phyloP scores from a whole-genome alignment of 2,113 vertebrate species.

The Hemibagrus wyckioides region DNA sequence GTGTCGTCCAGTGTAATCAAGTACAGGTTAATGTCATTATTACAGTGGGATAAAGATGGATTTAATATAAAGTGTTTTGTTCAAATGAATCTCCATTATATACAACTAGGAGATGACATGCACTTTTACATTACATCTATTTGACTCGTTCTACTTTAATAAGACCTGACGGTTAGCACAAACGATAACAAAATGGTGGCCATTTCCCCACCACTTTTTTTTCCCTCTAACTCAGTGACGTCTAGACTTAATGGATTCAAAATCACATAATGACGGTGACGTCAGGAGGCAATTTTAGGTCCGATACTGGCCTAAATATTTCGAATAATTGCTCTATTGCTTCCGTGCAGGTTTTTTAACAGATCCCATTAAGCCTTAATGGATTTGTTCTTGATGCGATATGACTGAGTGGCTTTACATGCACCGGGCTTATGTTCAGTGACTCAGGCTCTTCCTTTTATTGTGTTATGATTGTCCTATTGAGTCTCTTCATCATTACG shows the following conservation, averaged over 20 bases:
- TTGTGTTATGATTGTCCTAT: conserved; percentile 18
- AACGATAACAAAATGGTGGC: conserved; percentile 15
- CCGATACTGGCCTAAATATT: conserved; percentile 42
- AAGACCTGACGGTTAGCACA: neutral
- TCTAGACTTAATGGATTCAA: conserved; percentile 41
- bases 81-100: neutral
- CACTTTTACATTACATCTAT: neutral
- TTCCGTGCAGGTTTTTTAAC: conserved; percentile 46
- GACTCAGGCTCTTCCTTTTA: conserved; percentile 32
- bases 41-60: neutral
- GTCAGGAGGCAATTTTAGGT: conserved; percentile 38
- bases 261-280: conserved; percentile 41
- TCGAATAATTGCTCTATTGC: conserved; percentile 47
- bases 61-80: neutral
- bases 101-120: neutral
- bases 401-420: conserved; percentile 21
- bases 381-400: conserved; percentile 47
- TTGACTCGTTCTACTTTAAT: conserved; percentile 3
- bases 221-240: conserved; percentile 27
- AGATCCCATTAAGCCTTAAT: conserved; percentile 51
- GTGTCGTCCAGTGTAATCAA: no score
- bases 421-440: conserved; percentile 14
- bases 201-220: conserved; percentile 15
- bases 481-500: neutral
- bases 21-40: neutral